Base-by-base conservation (phyloP, 2,797 vertebrate species). In the Simalia tracyae region DNA sequence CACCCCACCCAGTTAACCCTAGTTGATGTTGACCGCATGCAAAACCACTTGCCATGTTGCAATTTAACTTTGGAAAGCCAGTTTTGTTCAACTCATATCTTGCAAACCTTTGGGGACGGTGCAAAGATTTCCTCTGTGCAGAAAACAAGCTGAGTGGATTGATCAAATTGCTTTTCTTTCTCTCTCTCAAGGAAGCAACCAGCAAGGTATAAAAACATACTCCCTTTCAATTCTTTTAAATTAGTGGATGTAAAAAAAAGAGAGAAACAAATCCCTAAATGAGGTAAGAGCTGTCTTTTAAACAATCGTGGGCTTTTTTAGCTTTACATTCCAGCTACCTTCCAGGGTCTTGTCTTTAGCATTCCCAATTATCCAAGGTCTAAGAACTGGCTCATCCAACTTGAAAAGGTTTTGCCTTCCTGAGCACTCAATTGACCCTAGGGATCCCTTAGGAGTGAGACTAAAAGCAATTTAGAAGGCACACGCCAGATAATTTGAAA, bases 201-300 rank as follows among this genome's bases (percentile, higher is more conserved):
- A 36, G 11, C 50, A 66, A 12, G 9, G 76, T 89, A 81, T 87
- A 86, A 94, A 57, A 85, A n/a, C 14, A 93, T 84, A 92, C 91
- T 81, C 61, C 92, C 91, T 92, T 89, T 84, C 26, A 36, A 95
- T 93, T 63, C 68, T 60, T 94, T 92, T 90, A 66, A 89, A 95
- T 46, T 87, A 92, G 4, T 57, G 3, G 63, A 8, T 64, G 26
- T 28, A 64, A 26, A 4, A 56, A 0, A n/a, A 90, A 87, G 63
- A 76, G 87, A 93, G 86, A 94, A 64, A 26, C 28, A n/a, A 4
- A 28, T 66, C 11, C 28, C 64, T 66, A n/a, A 66, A 66, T 66
- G 12, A 66, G 59, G 4, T 60, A 60, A 60, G 59, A n/a, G 28
- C 28, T 63, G 5, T 31, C 10, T 94, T 94, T 86, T 19, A 26